Conservation (phyloP, 2,113 vertebrate genomes). For the Chaenocephalus aceratus region DNA sequence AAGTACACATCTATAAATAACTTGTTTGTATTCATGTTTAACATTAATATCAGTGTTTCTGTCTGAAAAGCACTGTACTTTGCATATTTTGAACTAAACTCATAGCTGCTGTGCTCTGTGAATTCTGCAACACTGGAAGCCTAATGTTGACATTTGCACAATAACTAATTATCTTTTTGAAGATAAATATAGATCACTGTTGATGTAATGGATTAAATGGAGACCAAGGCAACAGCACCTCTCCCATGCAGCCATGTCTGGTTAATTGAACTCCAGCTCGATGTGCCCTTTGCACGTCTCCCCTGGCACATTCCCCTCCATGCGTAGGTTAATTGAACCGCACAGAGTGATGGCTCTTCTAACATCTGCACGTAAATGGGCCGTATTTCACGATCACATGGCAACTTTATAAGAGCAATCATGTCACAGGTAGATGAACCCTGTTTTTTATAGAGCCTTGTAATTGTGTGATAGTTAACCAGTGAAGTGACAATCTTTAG, state of each 20-base stretch:
- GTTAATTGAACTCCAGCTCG: conserved; percentile 63
- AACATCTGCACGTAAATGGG: conserved; percentile 36
- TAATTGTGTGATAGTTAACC: conserved; percentile 52
- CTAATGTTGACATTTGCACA: neutral
- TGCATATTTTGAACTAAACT: neutral
- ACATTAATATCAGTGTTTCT: neutral
- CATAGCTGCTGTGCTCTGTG: neutral
- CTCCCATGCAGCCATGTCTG: conserved; percentile 31
- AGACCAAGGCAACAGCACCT: conserved; percentile 20
- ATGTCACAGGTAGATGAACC: conserved; percentile 60
- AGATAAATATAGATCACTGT: conserved; percentile 14
- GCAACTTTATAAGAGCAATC: conserved; percentile 55
- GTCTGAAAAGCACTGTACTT: neutral
- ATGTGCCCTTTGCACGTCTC: conserved; percentile 39
- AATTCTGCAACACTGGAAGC: neutral
- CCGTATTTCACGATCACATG: conserved; percentile 62
- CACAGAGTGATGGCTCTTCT: conserved; percentile 34
- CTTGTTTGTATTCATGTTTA: neutral
- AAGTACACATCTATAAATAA: neutral
- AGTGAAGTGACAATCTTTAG: conserved; percentile 44
- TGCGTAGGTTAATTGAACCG: conserved; percentile 66
- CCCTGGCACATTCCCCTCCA: conserved; percentile 23
- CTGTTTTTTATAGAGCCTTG: conserved; percentile 50
- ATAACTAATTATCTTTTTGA: conserved; percentile 24
- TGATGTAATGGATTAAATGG: conserved; percentile 37